phyloP scores from a whole-genome alignment of 2,888 invertebrate species.

The Mactromeris polynyma region DNA sequence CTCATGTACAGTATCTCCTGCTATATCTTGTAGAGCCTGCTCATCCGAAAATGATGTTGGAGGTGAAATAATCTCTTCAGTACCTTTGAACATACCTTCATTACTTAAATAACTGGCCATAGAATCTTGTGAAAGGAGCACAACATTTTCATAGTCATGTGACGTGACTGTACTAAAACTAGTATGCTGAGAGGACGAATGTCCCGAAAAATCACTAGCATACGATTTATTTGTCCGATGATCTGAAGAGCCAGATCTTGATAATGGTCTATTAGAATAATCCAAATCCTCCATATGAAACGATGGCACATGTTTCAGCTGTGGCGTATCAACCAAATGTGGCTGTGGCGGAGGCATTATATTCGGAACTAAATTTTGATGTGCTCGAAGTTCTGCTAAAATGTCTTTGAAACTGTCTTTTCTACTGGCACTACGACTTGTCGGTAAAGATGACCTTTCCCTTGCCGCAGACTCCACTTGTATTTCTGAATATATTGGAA shows the following conservation, averaged over 20 bases:
- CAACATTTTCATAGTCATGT: conserved; percentile 49
- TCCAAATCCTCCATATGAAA: conserved; percentile 70
- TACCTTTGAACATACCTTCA: conserved; percentile 38
- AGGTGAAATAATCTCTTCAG: conserved; percentile 70
- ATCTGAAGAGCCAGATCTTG: conserved; percentile 65
- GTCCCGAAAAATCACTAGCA: conserved; percentile 65
- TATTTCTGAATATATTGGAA: conserved; percentile 52
- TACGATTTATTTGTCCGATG: conserved; percentile 60
- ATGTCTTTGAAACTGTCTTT: conserved; percentile 81
- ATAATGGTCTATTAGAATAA: conserved; percentile 49
- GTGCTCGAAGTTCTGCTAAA: conserved; percentile 73
- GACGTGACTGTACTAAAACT: conserved; percentile 68
- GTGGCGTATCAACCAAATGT: conserved; percentile 59
- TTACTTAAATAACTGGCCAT: conserved; percentile 56
- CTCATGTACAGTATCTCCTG: conserved; percentile 44
- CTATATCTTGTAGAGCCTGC: conserved; percentile 55
- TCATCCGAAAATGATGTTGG: conserved; percentile 74
- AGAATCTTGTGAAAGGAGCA: conserved; percentile 53
- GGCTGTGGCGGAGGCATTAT: conserved; percentile 51
- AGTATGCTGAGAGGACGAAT: conserved; percentile 53
- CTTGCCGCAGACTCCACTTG: conserved; percentile 46
- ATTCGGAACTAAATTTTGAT: conserved; percentile 43
- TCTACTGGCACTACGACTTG: conserved; percentile 77
- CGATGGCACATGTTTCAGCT: conserved; percentile 64
- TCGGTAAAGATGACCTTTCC: conserved; percentile 69